Conservation (phyloP, 2,888 invertebrate genomes). For the Himalopsyche kuldschensis region DNA sequence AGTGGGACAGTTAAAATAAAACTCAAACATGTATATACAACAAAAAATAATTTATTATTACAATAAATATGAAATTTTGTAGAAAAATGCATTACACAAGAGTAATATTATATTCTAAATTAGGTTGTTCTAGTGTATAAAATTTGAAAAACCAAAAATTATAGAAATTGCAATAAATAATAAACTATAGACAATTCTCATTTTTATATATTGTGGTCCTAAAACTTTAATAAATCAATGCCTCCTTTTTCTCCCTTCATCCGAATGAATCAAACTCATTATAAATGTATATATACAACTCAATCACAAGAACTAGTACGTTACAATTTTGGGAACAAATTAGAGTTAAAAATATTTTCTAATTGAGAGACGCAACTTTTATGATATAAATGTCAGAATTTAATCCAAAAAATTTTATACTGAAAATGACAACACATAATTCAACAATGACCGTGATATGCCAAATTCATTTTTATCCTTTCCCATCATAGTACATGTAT, state of each 20-base stretch:
- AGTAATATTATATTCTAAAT: neutral
- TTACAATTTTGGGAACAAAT: too few relatives aligned
- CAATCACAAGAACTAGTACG: too few relatives aligned
- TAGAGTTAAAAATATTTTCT: too few relatives aligned
- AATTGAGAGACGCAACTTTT: too few relatives aligned
- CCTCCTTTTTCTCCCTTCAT: neutral
- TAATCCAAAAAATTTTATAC: too few relatives aligned
- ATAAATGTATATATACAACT: neutral
- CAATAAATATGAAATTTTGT: neutral
- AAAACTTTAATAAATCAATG: too few relatives aligned
- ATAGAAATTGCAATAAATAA: neutral
- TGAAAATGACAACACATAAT: too few relatives aligned
- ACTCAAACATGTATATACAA: neutral
- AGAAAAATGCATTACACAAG: neutral
- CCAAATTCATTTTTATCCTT: too few relatives aligned
- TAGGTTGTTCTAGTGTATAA: neutral
- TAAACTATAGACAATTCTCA: neutral
- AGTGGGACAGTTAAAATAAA: neutral
- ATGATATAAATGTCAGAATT: too few relatives aligned
- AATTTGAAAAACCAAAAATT: neutral
- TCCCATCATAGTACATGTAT: too few relatives aligned
- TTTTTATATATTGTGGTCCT: neutral
- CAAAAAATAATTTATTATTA: neutral
- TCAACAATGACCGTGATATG: too few relatives aligned
- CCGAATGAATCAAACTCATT: neutral